Evolutionary conservation across 2,797 vertebrate genomes (phyloP), one percentile per base, ranked within the genome.

Genomic region (Hephaestus fuliginosus): DNA sequence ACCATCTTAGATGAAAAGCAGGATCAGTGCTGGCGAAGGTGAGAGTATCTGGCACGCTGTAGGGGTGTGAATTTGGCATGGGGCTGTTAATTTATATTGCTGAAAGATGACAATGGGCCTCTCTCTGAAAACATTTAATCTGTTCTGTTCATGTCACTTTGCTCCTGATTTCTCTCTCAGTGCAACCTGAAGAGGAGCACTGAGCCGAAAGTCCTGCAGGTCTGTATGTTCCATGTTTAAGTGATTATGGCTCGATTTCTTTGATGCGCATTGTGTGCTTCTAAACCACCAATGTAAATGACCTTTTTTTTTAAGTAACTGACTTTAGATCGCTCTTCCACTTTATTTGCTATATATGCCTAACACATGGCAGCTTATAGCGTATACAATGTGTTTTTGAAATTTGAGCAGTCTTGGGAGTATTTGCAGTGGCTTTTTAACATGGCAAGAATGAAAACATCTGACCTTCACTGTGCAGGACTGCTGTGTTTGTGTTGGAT

Each of bases 401-500:
- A 83, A 76, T 79, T 43, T 55, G 53, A 82, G 70, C 73, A 78
- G 66, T 86, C 78, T 17, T 58, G 48, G 53, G 70, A 85, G 67
- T 72, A 30, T 65, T 80, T 74, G 52, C 76, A 82, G 72, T 64
- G 80, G 46, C 65, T 75, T 82, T 72, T 65, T 76, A 73, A 79
- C 67, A 78, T 71, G 64, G 68, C 87, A 53, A 67, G 58, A 82
- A 85, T 75, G 57, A 79, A 82, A 88, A 70, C 72, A 80, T 84
- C 63, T 80, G 76, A 84, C 86, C 85, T 83, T 86, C 65, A 64
- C 58, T 61, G 78, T 85, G 71, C 84, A 82, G 67, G 83, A 75
- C 71, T 82, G 70, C 81, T 88, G 65, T 90, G 88, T 84, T 91
- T 83, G 75, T 85, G 73, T 85, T 89, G 90, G 89, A 93, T 76